Percentiles rank a stretch among this genome's conserved stretches.
Evolutionary conservation across 2,797 vertebrate genomes (phyloP).

Genomic region (Mustela erminea): DNA sequence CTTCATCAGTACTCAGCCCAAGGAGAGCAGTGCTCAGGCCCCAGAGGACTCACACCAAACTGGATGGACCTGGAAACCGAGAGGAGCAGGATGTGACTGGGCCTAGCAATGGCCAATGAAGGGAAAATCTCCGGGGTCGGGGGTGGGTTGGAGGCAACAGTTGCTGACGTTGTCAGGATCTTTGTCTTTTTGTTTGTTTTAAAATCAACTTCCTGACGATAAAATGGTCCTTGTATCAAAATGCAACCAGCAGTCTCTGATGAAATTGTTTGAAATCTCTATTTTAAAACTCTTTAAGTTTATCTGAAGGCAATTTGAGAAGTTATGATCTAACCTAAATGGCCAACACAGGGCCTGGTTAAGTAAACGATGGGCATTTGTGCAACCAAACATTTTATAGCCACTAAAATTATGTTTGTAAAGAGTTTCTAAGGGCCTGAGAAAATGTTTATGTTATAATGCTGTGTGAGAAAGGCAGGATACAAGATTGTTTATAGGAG

Average conservation of each 20-base stretch:
- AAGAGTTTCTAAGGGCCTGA: slow-evolving; percentile 59
- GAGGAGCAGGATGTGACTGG: neutral
- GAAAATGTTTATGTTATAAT: slow-evolving; percentile 63
- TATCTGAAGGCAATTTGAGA: slow-evolving; percentile 61
- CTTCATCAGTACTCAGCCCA: neutral
- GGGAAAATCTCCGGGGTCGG: neutral
- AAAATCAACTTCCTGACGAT: slow-evolving; percentile 64
- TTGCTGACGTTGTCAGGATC: neutral
- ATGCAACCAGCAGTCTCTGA: neutral
- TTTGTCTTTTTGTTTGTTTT: slow-evolving; percentile 57
- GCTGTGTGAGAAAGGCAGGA: slow-evolving; percentile 56
- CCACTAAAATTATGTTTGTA: slow-evolving; percentile 57
- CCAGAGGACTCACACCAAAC: neutral
- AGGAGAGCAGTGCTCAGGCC: neutral
- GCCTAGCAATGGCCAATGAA: neutral
- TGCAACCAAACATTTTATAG: slow-evolving; percentile 43
- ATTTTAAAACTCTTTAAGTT: slow-evolving; percentile 40
- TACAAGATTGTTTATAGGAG: slow-evolving; percentile 33
- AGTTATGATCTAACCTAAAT: slow-evolving; percentile 44
- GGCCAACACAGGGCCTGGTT: neutral
- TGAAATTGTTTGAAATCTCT: slow-evolving; percentile 52
- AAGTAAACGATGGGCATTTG: slow-evolving; percentile 50
- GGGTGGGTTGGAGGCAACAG: neutral
- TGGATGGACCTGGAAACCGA: neutral
- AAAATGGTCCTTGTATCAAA: slow-evolving; percentile 25